phyloP scores from a whole-genome alignment of 2,797 vertebrate genomes.

The Pseudopleuronectes americanus region DNA sequence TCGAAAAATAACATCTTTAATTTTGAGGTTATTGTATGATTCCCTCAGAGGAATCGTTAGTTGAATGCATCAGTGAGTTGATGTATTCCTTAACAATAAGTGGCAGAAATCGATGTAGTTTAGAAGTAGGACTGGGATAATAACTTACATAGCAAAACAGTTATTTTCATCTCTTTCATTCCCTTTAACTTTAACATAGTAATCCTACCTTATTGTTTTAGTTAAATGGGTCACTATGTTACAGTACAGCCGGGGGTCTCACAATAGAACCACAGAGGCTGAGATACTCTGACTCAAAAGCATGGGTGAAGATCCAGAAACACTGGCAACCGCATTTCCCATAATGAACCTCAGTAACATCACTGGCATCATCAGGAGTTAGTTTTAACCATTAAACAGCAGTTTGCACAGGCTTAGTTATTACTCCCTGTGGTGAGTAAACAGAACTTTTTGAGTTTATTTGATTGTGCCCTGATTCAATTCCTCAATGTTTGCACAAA shows the following conservation, averaged over 20 bases:
- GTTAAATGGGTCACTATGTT: background rate
- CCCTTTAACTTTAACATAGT: too few species aligned
- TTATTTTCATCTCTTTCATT: conserved; percentile 7
- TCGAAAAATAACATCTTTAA: conserved; percentile 11
- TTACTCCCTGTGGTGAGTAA: background rate
- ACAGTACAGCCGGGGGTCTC: too few species aligned
- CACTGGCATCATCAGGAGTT: background rate
- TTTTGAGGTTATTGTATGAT: conserved; percentile 3
- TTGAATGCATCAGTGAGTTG: conserved; percentile 13
- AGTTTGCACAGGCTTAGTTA: conserved; percentile 3
- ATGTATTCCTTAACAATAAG: conserved; percentile 8
- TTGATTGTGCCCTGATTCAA: conserved; percentile 23
- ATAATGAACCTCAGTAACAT: background rate
- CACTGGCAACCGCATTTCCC: background rate
- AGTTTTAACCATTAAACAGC: background rate
- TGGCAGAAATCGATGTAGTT: conserved; percentile 8
- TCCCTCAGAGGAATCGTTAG: conserved; percentile 13
- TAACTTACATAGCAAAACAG: background rate
- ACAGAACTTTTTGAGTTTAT: background rate
- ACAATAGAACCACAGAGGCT: too few species aligned
- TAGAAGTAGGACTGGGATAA: background rate
- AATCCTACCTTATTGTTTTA: too few species aligned
- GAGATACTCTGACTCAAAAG: too few species aligned
- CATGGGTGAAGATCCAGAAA: too few species aligned
- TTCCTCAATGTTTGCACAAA: conserved; percentile 42